Base-by-base conservation (phyloP, 2,113 vertebrate species). In the Crotophaga sulcirostris region DNA sequence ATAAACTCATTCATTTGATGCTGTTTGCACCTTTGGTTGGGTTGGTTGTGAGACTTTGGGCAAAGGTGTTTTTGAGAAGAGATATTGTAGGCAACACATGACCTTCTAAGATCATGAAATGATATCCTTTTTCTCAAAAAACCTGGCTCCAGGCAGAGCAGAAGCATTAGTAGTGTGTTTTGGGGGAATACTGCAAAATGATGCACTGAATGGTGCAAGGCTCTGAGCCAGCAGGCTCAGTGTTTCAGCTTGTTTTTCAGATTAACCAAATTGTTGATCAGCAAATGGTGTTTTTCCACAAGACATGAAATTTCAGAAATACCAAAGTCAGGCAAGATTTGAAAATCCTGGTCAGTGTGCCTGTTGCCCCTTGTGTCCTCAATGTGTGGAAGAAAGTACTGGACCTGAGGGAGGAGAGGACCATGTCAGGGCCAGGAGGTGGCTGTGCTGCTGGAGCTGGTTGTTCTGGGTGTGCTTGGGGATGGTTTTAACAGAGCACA, bases 341-440 rank as follows among this genome's bases (percentile, higher is more conserved):
- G 17, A 18, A 75, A 68, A 36, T 64, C 12, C 1, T 0, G 0
- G 17, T 55, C 14, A 23, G 24, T 0, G 0, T 67, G 59, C 25
- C n/a, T 78, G 45, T 75, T 75, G 47, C 7, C n/a, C 55, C 20
- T 75, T 0, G 0, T 29, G 84, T 72, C 60, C 26, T 60, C 28
- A 23, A 3, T 13, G 38, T 0, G 1, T 79, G 70, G 56, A 36
- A 40, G 44, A 38, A 60, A 72, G 58, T 16, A 12, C 24, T 70
- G 75, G 26, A 20, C 6, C 4, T 21, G 33, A 38, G 38, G 68
- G 28, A 51, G 13, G 31, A 51, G 31, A 16, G 9, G 59, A 29
- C 33, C 24, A 2, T 26, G 29, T n/a, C 38, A 33, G 40, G 36
- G 51, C n/a, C 45, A 31, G 70, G 44, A 75, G 23, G 70, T 18